Evolutionary conservation across 1,140 invertebrate species (phyloP), one percentile per base, ranked within the genome.

Genomic region (Bombyx mandarina): DNA sequence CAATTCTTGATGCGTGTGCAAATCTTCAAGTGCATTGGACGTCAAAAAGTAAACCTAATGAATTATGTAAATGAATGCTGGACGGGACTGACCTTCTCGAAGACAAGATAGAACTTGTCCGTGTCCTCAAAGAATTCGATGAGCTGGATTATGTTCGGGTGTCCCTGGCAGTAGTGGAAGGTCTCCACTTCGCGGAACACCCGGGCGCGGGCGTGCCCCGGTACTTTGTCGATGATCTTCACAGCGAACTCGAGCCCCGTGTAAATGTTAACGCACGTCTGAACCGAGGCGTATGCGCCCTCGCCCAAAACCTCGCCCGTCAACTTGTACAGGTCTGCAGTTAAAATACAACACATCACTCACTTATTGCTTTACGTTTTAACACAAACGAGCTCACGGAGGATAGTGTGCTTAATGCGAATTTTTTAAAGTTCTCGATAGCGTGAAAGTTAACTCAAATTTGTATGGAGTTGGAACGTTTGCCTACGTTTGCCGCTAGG

Each of bases 111-210:
- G 85, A 99, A 99, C 82, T 93, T 94, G 82, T 98, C 95, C 66
- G 97, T 94, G 89, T 98, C 98, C 88, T 99, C 97, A 88, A 98
- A 98, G 89, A 97, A 98, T 86, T 99, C 97, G 71, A 97, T 94
- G 76, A 99, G 91, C 88, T 99, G 97, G 78, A 99, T 96, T 85
- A 99, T 99, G 85, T 99, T 98, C 26, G 95, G 93, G 89, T 99
- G 97, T 63, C 95, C 96, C 82, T 97, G 94, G 88, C 97, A 99
- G 88, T 99, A 95, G 88, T 98, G 96, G 91, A 99, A 99, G 65
- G 97, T 99, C 89, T 99, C 97, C 68, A 99, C 97, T 88, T 99
- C 98, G 62, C 97, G 96, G 90, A 99, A 98, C 48, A 99, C 97
- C 71, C 97, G 91, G 69, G 93, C 93, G 63, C 98, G 92, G 66